phyloP scores from a whole-genome alignment of 2,113 vertebrate species.

The Emydura subglobosa region DNA sequence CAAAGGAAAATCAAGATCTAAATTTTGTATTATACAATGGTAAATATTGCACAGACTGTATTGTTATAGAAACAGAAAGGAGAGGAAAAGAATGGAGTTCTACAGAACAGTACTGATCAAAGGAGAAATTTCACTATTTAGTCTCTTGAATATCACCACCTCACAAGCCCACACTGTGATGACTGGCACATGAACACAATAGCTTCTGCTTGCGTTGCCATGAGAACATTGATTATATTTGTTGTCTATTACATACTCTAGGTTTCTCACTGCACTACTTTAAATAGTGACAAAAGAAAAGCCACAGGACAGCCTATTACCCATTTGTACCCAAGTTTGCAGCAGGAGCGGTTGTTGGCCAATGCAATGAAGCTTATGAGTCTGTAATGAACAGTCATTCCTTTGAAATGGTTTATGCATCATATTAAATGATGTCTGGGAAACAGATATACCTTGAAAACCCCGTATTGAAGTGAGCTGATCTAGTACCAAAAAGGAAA shows the following conservation, averaged over 20 bases:
- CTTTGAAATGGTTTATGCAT: background rate
- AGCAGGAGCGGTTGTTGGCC: background rate
- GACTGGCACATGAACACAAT: background rate
- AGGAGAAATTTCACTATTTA: background rate
- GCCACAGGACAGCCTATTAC: slow-evolving; percentile 20
- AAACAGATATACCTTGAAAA: background rate
- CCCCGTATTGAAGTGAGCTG: background rate
- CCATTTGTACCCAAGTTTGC: background rate
- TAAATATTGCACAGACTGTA: background rate
- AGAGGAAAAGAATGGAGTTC: background rate
- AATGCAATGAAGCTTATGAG: background rate
- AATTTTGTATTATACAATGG: background rate
- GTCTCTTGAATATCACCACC: background rate
- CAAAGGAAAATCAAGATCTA: background rate
- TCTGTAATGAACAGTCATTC: background rate
- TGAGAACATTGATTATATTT: slow-evolving; percentile 63
- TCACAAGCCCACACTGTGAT: background rate
- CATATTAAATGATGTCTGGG: slow-evolving; percentile 6
- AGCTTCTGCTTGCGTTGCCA: slow-evolving; percentile 49
- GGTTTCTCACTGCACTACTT: slow-evolving; percentile 29
- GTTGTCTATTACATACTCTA: slow-evolving; percentile 49
- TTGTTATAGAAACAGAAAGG: background rate
- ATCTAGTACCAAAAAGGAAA: background rate
- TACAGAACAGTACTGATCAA: background rate
- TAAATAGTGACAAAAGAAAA: slow-evolving; percentile 60